A percentile compares a stretch with the other conserved stretches of the same genome.
Evolutionary conservation across 1,140 invertebrate genomes (phyloP).

Genomic region (Procambarus clarkii): DNA sequence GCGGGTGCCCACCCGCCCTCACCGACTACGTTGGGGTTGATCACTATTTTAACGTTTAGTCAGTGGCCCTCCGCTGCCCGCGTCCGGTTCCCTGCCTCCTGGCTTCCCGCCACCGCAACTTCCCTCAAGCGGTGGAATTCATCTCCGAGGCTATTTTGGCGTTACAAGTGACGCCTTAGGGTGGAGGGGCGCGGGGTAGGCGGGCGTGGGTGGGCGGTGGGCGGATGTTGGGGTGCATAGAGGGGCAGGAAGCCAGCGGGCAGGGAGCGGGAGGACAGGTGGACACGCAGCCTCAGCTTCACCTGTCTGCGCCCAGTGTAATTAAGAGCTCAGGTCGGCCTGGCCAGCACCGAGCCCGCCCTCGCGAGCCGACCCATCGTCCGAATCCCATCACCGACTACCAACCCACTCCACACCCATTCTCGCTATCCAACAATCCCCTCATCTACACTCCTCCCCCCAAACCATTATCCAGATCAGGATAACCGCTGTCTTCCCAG

Average conservation of each 20-base stretch:
- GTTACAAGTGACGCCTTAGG: background rate
- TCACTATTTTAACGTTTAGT: constrained; percentile 55
- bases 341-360: constrained; percentile 42
- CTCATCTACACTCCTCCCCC: background rate
- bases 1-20: background rate
- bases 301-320: constrained; percentile 64
- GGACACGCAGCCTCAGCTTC: constrained; percentile 49
- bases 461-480: no score
- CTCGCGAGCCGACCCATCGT: constrained; percentile 35
- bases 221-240: background rate
- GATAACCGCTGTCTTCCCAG: no score
- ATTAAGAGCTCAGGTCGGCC: constrained; percentile 66
- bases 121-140: no score
- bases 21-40: constrained; percentile 28
- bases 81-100: background rate
- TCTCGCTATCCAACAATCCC: background rate
- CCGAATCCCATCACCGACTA: constrained; percentile 27
- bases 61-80: constrained; percentile 2
- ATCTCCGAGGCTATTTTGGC: background rate
- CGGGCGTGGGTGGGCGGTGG: background rate
- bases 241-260: constrained; percentile 18
- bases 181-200: background rate
- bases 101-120: no score
- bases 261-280: constrained; percentile 4
- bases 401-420: background rate